Evolutionary conservation across 2,113 vertebrate genomes (phyloP), one percentile per base, ranked within the genome.

Genomic region (Caloenas nicobarica): DNA sequence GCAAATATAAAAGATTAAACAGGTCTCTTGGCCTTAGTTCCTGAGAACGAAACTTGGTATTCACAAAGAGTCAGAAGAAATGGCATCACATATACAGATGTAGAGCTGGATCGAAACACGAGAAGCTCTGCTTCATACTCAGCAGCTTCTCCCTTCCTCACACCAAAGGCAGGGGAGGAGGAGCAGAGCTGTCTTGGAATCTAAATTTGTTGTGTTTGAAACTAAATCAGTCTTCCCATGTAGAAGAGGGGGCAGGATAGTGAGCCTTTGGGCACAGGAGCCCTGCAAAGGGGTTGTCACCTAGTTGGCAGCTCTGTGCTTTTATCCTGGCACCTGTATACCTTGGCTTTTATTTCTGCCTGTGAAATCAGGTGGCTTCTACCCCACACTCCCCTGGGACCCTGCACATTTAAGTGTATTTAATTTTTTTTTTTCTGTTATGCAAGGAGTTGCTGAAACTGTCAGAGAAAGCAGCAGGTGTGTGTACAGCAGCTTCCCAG

Each of bases 1-100:
- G 96, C 91, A 88, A 96, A 90, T 97, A 98, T 98, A 71, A 98
- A 98, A 98, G 80, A 97, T 98, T 98, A 97, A 98, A 96, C 82
- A 98, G 86, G 69, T 42, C 83, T 96, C 76, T 78, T 66, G 10
- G 85, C 84, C 81, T 91, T 18, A 34, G 96, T 91, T 96, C 79
- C 91, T 54, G 83, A 87, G 88, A 78, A 96, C 74, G 73, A 96
- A 96, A 78, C 61, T 69, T 71, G 22, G 53, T 91, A 88, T 80
- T 80, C 81, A 91, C 74, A 92, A 71, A 85, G 54, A 93, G 54
- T 61, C 81, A 89, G 68, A 86, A 95, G 62, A 93, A 94, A 76
- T 7, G 76, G 51, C 83, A 86, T 81, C 54, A 81, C 81, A 93
- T 72, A 61, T 51, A 44, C 0, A 2, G 53, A 69, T 87, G 56